Evolutionary conservation across 2,797 vertebrate species (phyloP).

Genomic region (Ambastaia sidthimunki): DNA sequence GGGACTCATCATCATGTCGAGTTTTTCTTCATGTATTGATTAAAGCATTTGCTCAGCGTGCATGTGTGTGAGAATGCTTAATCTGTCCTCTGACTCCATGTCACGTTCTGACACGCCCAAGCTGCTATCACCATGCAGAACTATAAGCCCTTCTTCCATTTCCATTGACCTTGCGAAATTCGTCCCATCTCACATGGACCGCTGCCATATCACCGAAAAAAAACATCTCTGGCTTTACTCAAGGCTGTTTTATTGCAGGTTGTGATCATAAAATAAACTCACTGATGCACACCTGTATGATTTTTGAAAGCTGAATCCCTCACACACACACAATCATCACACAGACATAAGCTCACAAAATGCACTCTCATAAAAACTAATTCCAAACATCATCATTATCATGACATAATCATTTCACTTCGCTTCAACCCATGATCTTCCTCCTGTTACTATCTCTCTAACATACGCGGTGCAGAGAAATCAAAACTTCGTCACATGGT

Average conservation of each 20-base stretch:
- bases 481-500: slow-evolving; percentile 82
- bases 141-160: slow-evolving; percentile 18
- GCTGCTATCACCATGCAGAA: slow-evolving; percentile 45
- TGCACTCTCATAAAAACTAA: slow-evolving; percentile 10
- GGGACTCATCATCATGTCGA: slow-evolving; percentile 13
- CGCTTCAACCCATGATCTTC: slow-evolving; percentile 47
- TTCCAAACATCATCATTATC: neutral
- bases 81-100: slow-evolving; percentile 48
- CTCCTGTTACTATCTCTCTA: slow-evolving; percentile 49
- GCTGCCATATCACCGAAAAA: neutral
- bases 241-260: neutral
- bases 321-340: neutral
- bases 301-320: neutral
- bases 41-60: slow-evolving; percentile 17
- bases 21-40: slow-evolving; percentile 51
- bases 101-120: slow-evolving; percentile 58
- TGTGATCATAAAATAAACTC: neutral
- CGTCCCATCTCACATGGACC: neutral
- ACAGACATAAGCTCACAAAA: neutral
- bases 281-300: slow-evolving; percentile 1
- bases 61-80: slow-evolving; percentile 23
- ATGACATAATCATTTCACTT: slow-evolving; percentile 44
- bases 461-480: slow-evolving; percentile 70
- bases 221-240: neutral
- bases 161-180: slow-evolving; percentile 42